These are phyloP conservation scores for Nerophis ophidion DNA, from an alignment of 2,113 vertebrate species.

Conservation along the genomic window DNA sequence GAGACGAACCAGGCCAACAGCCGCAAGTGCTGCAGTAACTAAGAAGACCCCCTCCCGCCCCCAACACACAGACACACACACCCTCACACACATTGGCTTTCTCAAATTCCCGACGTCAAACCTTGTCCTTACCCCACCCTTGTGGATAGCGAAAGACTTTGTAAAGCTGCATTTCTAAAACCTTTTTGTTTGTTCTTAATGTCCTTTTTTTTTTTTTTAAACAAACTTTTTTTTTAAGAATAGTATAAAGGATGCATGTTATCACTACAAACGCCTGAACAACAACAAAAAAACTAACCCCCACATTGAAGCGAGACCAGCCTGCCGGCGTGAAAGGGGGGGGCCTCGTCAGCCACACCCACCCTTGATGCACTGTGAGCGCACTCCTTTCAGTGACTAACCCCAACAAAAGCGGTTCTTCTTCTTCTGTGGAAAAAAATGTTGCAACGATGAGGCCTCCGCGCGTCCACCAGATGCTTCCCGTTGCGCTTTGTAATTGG, in stretches of 20 bases:
- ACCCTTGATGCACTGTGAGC: too few species aligned
- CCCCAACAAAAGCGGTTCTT: too few species aligned
- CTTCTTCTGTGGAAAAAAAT: too few species aligned
- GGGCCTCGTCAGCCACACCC: too few species aligned
- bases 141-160: constrained; percentile 84
- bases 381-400: too few species aligned
- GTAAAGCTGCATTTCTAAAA: constrained; percentile 93
- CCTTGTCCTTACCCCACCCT: constrained; percentile 77
- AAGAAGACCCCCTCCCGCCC: constrained; percentile 55
- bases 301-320: not conserved
- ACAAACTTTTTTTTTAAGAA: constrained; percentile 61
- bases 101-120: constrained; percentile 62
- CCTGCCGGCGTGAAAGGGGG: too few species aligned
- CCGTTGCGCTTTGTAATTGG: too few species aligned
- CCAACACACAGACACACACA: constrained; percentile 23
- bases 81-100: constrained; percentile 70
- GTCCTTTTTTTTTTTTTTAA: constrained; percentile 46
- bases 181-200: constrained; percentile 65
- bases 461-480: too few species aligned
- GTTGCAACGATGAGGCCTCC: too few species aligned
- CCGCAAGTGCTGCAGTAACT: constrained; percentile 94
- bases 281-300: constrained; percentile 56
- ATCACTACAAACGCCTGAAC: constrained; percentile 82
- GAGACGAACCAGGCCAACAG: constrained; percentile 88
- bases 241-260: constrained; percentile 82